A percentile compares a stretch with the other conserved stretches of the same genome.
These are phyloP conservation scores for Cepaea hortensis DNA, from an alignment of 2,888 invertebrate genomes.

Conservation along the genomic window DNA sequence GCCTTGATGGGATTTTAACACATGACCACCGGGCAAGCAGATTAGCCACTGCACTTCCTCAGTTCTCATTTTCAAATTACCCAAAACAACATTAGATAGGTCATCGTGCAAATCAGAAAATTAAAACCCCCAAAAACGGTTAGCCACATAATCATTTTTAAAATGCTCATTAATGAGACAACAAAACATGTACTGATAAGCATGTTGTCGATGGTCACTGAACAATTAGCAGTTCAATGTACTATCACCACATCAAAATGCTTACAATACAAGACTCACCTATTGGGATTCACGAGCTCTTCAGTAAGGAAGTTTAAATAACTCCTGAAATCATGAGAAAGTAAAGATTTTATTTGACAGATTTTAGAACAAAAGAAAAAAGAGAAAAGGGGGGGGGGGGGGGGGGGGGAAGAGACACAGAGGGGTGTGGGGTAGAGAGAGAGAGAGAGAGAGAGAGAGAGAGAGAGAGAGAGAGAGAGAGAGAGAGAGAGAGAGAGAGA, in stretches of 20 bases:
- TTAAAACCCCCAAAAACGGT: no score
- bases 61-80: no score
- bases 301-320: constrained; percentile 74
- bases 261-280: constrained; percentile 56
- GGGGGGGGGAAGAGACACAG: background rate
- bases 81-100: no score
- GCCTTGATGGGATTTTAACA: no score
- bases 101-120: no score
- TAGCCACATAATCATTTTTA: no score
- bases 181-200: no score
- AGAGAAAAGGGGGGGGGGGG: background rate
- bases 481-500: background rate
- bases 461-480: background rate
- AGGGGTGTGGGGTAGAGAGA: background rate
- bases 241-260: no score
- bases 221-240: background rate
- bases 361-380: background rate
- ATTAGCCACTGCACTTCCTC: no score
- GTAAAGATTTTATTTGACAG: background rate
- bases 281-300: constrained; percentile 74
- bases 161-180: no score
- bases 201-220: no score
- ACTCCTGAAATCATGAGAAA: constrained; percentile 25
- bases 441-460: background rate
- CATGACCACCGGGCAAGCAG: no score